Base-by-base conservation (phyloP, 2,113 vertebrate genomes). In the Burhinus oedicnemus region DNA sequence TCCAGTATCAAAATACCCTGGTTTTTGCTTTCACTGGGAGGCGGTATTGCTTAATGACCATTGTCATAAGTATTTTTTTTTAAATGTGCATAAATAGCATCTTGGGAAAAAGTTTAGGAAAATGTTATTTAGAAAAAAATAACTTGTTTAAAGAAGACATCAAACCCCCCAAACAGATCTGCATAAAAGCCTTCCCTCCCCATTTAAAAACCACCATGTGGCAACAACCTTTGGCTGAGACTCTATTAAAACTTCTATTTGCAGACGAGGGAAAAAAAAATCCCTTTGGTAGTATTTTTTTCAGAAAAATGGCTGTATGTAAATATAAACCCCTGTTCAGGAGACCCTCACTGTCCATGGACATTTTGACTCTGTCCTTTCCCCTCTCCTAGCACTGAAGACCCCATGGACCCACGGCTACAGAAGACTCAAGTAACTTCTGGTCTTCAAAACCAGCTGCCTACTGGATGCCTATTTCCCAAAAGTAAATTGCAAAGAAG, bases 341-440 rank as follows among this genome's bases (percentile, higher is more conserved):
- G 70, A 94, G 45, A 45, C 23, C 3, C 30, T 42, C n/a, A 34
- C 30, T 2, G 0, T 60, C 32, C 7, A 6, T 10, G 30, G 55
- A 27, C 10, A 21, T 86, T 80, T 83, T 64, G 42, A 32, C 34
- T 69, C 61, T 36, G 8, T 65, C 42, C 52, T 72, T 88, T 88
- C 11, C 15, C 12, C 27, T 62, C 32, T 83, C 15, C 36, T 75
- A 36, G 21, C 26, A 61, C 18, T 64, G 64, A 77, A 84, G 47
- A 23, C 5, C 19, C 38, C 40, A 27, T 5, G 15, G 51, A 60
- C 5, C 12, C 1, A 3, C 0, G 0, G 25, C 36, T 79, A 36
- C 44, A 77, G 72, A 68, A 69, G 49, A 70, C 32, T 45, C 21
- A 13, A 6, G 34, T 72, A 61, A 61, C 52, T 95, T 88, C 55